Percentiles rank a stretch among this genome's conserved stretches.
Evolutionary conservation across 2,113 vertebrate species (phyloP).

Genomic region (Barnardius zonarius): DNA sequence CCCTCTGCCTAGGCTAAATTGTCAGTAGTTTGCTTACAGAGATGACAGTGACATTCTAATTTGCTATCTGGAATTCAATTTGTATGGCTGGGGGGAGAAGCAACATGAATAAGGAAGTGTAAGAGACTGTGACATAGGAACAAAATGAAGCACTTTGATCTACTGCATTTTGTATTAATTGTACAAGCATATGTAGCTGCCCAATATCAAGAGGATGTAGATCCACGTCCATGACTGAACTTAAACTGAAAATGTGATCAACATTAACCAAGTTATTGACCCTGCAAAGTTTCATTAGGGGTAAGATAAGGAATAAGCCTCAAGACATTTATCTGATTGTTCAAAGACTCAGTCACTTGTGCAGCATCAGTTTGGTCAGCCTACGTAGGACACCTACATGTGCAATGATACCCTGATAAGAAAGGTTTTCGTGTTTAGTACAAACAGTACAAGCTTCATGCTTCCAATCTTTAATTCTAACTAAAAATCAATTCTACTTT

Average conservation of each 20-base stretch:
- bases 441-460: background rate
- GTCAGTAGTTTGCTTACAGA: background rate
- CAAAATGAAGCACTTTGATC: background rate
- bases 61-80: background rate
- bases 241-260: background rate
- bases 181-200: background rate
- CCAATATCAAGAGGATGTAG: background rate
- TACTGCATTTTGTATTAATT: background rate
- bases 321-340: background rate
- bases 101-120: background rate
- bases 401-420: background rate
- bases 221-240: background rate
- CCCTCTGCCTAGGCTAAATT: background rate
- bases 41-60: background rate
- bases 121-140: background rate
- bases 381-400: accelerated
- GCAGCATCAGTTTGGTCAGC: background rate
- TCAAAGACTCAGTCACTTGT: background rate
- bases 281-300: background rate
- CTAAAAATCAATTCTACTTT: background rate
- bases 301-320: background rate
- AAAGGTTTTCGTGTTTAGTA: background rate
- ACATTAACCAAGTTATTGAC: background rate
- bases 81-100: background rate
- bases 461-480: background rate